Evolutionary conservation across 2,888 invertebrate genomes (phyloP).

Genomic region (Melinaea menophilus): DNA sequence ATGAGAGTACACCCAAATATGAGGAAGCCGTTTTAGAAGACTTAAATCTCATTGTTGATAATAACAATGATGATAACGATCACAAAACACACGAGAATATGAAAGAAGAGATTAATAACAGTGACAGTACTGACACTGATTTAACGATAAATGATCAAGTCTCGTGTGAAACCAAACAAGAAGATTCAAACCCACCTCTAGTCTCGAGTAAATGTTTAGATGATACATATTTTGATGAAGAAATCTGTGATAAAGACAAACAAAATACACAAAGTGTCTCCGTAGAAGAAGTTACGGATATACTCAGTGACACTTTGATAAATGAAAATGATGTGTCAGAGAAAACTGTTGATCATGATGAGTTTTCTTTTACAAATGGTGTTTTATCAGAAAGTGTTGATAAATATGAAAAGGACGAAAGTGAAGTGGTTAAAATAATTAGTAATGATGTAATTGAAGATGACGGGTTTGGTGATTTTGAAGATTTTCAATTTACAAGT

Average conservation of each 20-base stretch:
- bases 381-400: slow-evolving; percentile 36
- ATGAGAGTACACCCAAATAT: slow-evolving; percentile 18
- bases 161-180: background rate
- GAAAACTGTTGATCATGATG: slow-evolving; percentile 8
- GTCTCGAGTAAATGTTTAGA: slow-evolving; percentile 17
- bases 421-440: slow-evolving; percentile 1
- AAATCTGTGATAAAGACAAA: slow-evolving; percentile 17
- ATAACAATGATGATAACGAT: slow-evolving; percentile 24
- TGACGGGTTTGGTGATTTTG: slow-evolving; percentile 68
- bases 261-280: background rate
- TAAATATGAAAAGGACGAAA: slow-evolving; percentile 39
- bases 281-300: slow-evolving; percentile 17
- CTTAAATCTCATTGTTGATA: slow-evolving; percentile 34
- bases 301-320: slow-evolving; percentile 14
- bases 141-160: slow-evolving; percentile 30
- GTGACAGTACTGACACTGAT: slow-evolving; percentile 21
- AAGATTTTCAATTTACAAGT: slow-evolving; percentile 68
- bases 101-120: slow-evolving; percentile 20
- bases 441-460: slow-evolving; percentile 7
- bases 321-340: slow-evolving; percentile 18
- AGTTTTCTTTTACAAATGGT: slow-evolving; percentile 15
- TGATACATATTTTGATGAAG: slow-evolving; percentile 15
- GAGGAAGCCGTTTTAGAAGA: slow-evolving; percentile 37
- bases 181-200: background rate
- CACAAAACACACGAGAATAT: slow-evolving; percentile 25